phyloP scores from a whole-genome alignment of 2,797 vertebrate species.

The Semotilus atromaculatus region DNA sequence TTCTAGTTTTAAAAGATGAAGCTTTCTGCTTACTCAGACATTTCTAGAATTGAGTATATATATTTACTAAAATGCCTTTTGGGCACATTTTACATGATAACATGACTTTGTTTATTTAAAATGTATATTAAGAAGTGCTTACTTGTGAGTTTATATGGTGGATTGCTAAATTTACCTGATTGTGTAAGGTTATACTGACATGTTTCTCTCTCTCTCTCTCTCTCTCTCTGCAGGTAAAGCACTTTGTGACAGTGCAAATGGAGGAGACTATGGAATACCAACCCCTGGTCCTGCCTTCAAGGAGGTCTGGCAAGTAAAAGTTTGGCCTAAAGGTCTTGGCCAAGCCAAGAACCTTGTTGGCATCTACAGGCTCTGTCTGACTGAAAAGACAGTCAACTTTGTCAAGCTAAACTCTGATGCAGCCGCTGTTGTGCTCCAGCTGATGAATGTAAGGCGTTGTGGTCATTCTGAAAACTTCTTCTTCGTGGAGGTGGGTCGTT shows the following conservation, averaged over 20 bases:
- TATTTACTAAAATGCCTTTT: neutral
- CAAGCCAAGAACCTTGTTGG: conserved; percentile 83
- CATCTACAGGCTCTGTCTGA: conserved; percentile 83
- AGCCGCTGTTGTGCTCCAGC: conserved; percentile 81
- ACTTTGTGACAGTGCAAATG: conserved; percentile 60
- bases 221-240: conserved; percentile 73
- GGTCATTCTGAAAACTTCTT: conserved; percentile 88
- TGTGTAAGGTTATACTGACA: neutral
- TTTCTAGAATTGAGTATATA: neutral
- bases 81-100: neutral
- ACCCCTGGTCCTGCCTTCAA: conserved; percentile 83
- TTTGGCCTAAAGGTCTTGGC: conserved; percentile 84
- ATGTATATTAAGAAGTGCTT: neutral
- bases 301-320: conserved; percentile 88
- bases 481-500: conserved; percentile 87
- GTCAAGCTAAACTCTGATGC: conserved; percentile 84
- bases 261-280: conserved; percentile 74
- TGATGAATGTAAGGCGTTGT: conserved; percentile 85
- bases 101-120: neutral
- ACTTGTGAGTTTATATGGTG: neutral
- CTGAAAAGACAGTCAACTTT: conserved; percentile 84
- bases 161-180: neutral
- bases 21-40: conserved; percentile 7
- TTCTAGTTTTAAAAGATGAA: conserved; percentile 12
- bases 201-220: neutral